Base-by-base conservation (phyloP, 2,113 vertebrate species). In the Chaenogobius annularis region DNA sequence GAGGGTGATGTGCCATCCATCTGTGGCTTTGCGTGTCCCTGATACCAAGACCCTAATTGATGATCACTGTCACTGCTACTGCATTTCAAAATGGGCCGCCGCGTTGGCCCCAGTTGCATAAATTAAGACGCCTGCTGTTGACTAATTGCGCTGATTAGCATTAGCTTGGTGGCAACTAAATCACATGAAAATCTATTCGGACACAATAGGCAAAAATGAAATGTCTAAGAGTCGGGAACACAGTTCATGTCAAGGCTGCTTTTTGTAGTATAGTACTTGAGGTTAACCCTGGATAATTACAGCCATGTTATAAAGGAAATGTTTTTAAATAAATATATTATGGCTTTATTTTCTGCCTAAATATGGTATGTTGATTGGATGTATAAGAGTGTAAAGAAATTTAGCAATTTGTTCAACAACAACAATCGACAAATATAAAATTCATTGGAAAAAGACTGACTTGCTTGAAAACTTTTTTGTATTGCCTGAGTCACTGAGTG, bases 111-210 rank as follows among this genome's bases (percentile, higher is more conserved):
- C 78, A 64, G 73, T 71, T 40, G 82, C 86, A 87, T 90, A 86
- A 90, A 93, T 93, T 89, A 89, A 89, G 81, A 85, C 5, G 64
- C 59, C 56, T 80, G 85, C 77, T 48, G 82, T 82, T 83, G 83
- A 72, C 83, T 90, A 91, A 91, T 92, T 89, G 87, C 72, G 75
- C 85, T 78, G 80, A 91, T 93, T 91, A 91, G 78, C 83, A 84
- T 83, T 81, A 83, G 84, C 75, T 85, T 77, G 70, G 81, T 73
- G 74, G 70, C 64, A 22, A 62, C 77, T 87, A 88, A 35, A 91
- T 88, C 79, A 83, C 64, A 68, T 69, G 17, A 15, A 79, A 74
- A 81, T 78, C 62, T 71, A 62, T 47, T 37, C 72, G 35, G 74
- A 75, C 70, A 35, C 63, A 56, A 66, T 19, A 13, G 68, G 75